phyloP scores from a whole-genome alignment of 2,113 vertebrate species.

The Coracopsis vasa region DNA sequence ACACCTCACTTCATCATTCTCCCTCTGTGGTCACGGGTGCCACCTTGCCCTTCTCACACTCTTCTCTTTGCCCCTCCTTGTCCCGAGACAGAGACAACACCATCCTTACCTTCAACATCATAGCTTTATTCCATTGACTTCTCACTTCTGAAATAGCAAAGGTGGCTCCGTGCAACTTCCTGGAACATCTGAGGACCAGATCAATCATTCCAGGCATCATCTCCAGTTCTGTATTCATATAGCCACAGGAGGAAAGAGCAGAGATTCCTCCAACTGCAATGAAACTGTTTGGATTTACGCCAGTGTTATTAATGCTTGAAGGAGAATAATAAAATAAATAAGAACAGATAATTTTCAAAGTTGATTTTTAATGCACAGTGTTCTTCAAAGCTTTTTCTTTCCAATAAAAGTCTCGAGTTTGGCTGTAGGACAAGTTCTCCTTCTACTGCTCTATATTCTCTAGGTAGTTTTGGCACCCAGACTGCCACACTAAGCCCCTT shows the following conservation, averaged over 20 bases:
- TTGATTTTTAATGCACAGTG: background rate
- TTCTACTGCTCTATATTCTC: background rate
- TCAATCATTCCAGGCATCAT: background rate
- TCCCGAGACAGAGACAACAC: background rate
- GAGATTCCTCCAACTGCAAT: background rate
- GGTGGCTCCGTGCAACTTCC: background rate
- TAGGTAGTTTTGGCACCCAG: background rate
- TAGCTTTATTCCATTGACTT: background rate
- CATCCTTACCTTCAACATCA: background rate
- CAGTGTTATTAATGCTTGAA: background rate
- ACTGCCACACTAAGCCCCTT: background rate
- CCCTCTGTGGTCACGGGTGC: background rate
- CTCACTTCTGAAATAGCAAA: background rate
- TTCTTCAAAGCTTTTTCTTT: background rate
- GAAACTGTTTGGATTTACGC: background rate
- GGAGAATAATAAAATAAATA: background rate
- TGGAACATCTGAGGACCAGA: background rate
- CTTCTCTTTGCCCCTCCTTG: background rate
- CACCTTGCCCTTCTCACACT: background rate
- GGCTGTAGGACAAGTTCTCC: background rate
- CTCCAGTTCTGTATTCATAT: background rate
- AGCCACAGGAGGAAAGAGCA: background rate
- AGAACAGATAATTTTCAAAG: background rate
- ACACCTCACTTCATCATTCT: background rate
- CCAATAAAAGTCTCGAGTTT: background rate